phyloP scores from a whole-genome alignment of 2,888 invertebrate genomes.

The Standfussiana lucernea region DNA sequence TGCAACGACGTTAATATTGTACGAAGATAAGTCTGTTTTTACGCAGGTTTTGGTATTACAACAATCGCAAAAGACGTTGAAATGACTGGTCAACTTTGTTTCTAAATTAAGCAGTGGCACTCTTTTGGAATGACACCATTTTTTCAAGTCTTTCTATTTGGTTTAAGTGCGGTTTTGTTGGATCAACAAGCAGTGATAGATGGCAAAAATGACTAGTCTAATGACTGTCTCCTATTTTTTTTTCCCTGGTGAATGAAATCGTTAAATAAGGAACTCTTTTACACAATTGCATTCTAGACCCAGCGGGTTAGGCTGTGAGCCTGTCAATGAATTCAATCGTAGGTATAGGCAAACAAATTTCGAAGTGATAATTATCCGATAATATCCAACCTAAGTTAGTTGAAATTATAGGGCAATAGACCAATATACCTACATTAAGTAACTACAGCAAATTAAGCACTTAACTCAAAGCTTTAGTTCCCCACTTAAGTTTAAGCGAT shows the following conservation, averaged over 20 bases:
- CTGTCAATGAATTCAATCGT: not conserved
- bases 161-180: not conserved
- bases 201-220: not conserved
- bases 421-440: not conserved
- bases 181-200: not conserved
- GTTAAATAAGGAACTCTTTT: not conserved
- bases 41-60: not conserved
- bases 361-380: too few species aligned
- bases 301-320: not conserved
- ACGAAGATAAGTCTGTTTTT: slow-evolving; percentile 23
- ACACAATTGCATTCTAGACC: not conserved
- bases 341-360: too few species aligned
- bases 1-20: slow-evolving; percentile 29
- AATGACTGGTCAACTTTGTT: not conserved
- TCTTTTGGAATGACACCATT: not conserved
- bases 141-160: not conserved
- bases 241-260: not conserved
- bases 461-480: not conserved
- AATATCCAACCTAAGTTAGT: too few species aligned
- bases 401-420: too few species aligned
- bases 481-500: not conserved
- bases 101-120: not conserved
- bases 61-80: not conserved
- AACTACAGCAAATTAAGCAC: not conserved
- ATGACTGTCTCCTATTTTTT: not conserved